Percentiles rank a stretch among this genome's conserved stretches.
Evolutionary conservation across 2,888 invertebrate genomes (phyloP).

Genomic region (Parthenolecanium corni): DNA sequence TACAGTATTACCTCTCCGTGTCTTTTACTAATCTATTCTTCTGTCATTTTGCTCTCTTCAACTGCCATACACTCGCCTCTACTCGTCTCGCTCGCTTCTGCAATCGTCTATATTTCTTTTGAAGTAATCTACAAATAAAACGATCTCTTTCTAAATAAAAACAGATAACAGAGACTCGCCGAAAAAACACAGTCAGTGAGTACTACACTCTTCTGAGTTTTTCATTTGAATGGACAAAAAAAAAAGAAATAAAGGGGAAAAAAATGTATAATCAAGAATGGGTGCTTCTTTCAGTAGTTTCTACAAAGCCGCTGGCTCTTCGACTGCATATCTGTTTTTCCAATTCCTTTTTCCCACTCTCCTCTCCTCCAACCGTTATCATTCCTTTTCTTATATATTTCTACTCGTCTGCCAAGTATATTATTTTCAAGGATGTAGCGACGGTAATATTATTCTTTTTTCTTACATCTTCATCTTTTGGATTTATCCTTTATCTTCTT

Average conservation of each 20-base stretch:
- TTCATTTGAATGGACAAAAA: conserved; percentile 19
- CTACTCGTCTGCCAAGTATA: conserved; percentile 8
- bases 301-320: conserved; percentile 13
- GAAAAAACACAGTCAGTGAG: conserved; percentile 16
- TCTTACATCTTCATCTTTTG: not conserved
- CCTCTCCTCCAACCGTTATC: no score
- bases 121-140: conserved; percentile 25
- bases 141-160: conserved; percentile 15
- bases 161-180: conserved; percentile 20
- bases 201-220: no score
- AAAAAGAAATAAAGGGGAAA: conserved; percentile 5
- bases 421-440: conserved; percentile 3
- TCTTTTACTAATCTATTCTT: no score
- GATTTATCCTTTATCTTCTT: not conserved
- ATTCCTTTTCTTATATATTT: not conserved
- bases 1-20: no score
- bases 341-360: conserved; percentile 11
- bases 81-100: no score
- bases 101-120: conserved; percentile 3
- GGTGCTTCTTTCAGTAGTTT: conserved; percentile 18
- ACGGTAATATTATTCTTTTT: conserved; percentile 24
- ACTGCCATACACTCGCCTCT: no score
- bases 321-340: conserved; percentile 17
- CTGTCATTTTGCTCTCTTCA: no score
- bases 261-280: conserved; percentile 6